A percentile compares a stretch with the other conserved stretches of the same genome.
phyloP scores from a whole-genome alignment of 2,888 invertebrate species.

The Acrobasis consociella region DNA sequence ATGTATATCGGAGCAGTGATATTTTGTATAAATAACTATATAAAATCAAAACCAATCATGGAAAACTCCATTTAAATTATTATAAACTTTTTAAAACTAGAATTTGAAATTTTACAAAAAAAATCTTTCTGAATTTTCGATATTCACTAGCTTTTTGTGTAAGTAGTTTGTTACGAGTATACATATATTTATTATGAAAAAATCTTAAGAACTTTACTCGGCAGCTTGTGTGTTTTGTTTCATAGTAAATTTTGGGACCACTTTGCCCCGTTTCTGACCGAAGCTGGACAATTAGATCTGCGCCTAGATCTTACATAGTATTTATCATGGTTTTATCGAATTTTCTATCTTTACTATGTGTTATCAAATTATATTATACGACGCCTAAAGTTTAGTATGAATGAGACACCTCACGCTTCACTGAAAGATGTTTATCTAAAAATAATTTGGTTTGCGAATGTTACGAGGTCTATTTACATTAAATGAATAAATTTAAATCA shows the following conservation, averaged over 20 bases:
- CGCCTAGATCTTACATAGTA: constrained; percentile 36
- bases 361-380: constrained; percentile 32
- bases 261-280: constrained; percentile 56
- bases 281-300: constrained; percentile 49
- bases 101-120: constrained; percentile 50
- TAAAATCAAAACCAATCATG: constrained; percentile 37
- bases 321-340: constrained; percentile 36
- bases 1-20: constrained; percentile 73
- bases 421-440: constrained; percentile 47
- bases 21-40: constrained; percentile 74
- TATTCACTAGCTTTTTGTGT: constrained; percentile 66
- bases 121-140: constrained; percentile 43
- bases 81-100: constrained; percentile 56
- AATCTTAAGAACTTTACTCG: constrained; percentile 45
- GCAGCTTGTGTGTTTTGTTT: constrained; percentile 71
- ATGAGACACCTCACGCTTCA: constrained; percentile 64
- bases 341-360: constrained; percentile 34
- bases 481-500: constrained; percentile 76
- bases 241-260: constrained; percentile 82
- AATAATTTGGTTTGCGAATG: constrained; percentile 64
- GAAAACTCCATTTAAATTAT: constrained; percentile 43
- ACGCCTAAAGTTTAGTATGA: constrained; percentile 74
- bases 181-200: constrained; percentile 42
- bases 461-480: constrained; percentile 73
- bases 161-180: constrained; percentile 56